Percentiles rank a stretch among this genome's conserved stretches.
phyloP scores from a whole-genome alignment of 2,113 vertebrate genomes.

The Callipepla squamata region DNA sequence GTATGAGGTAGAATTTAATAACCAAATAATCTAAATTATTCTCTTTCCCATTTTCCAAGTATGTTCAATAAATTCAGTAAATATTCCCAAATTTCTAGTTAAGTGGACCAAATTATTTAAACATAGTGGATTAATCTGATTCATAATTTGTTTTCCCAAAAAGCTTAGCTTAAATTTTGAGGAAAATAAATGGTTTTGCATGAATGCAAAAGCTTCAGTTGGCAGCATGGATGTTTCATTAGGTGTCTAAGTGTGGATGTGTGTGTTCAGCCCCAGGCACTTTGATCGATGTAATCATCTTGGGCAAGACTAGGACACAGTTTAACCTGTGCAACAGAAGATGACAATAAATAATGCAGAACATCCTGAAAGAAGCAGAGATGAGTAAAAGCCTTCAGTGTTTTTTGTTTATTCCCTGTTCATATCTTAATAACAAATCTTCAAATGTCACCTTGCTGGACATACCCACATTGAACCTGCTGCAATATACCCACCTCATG shows the following conservation, averaged over 20 bases:
- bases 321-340: not conserved
- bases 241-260: not conserved
- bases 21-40: not conserved
- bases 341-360: not conserved
- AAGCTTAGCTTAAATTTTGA: not conserved
- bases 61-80: not conserved
- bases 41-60: not conserved
- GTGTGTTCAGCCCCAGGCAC: not conserved
- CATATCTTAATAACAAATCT: not conserved
- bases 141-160: not conserved
- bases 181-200: not conserved
- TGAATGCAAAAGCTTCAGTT: not conserved
- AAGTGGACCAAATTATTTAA: not conserved
- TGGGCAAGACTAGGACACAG: not conserved
- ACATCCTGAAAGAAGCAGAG: not conserved
- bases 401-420: not conserved
- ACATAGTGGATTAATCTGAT: not conserved
- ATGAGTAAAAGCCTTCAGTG: not conserved
- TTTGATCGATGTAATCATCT: not conserved
- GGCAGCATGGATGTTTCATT: not conserved
- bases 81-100: not conserved
- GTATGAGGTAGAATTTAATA: not conserved
- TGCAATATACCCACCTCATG: not conserved
- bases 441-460: not conserved
- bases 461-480: too few relatives aligned